A percentile compares a stretch with the other conserved stretches of the same genome.
Conservation (phyloP, 2,888 invertebrate genomes). For the Calephelis perditalis region DNA sequence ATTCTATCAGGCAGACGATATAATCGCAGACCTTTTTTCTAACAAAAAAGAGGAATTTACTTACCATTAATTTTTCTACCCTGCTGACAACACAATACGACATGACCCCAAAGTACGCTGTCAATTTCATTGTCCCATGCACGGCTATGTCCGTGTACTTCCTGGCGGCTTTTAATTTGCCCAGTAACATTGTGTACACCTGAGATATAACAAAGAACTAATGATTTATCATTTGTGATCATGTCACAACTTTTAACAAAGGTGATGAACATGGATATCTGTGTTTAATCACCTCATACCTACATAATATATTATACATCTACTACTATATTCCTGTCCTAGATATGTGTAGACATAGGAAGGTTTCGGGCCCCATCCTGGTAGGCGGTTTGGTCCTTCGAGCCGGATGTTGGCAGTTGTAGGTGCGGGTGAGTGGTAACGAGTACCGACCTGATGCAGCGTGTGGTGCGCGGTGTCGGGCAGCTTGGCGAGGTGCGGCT, state of each 20-base stretch:
- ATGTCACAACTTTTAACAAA: background rate
- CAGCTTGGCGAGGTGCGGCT: slow-evolving; percentile 56
- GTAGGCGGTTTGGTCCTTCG: too few relatives aligned
- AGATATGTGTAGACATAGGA: too few relatives aligned
- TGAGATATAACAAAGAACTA: slow-evolving; percentile 51
- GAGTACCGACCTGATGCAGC: slow-evolving; percentile 68
- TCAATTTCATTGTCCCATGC: slow-evolving; percentile 94
- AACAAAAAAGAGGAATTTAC: slow-evolving; percentile 26
- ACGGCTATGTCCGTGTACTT: slow-evolving; percentile 91
- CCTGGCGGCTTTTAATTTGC: slow-evolving; percentile 88
- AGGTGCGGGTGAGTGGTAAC: too few relatives aligned
- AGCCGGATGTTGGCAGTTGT: too few relatives aligned
- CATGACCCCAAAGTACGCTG: slow-evolving; percentile 94
- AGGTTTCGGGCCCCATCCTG: too few relatives aligned
- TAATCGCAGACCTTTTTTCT: too few relatives aligned
- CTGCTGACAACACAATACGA: slow-evolving; percentile 94
- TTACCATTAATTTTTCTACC: slow-evolving; percentile 94
- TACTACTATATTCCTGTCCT: too few relatives aligned
- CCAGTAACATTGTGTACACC: slow-evolving; percentile 85
- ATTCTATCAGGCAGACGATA: too few relatives aligned
- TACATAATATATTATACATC: too few relatives aligned
- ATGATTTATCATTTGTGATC: slow-evolving; percentile 31
- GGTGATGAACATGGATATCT: too few relatives aligned
- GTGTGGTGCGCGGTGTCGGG: slow-evolving; percentile 74
- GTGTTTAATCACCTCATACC: too few relatives aligned